A percentile compares a stretch with the other conserved stretches of the same genome.
These are phyloP conservation scores for Diarsia brunnea DNA, from an alignment of 2,888 invertebrate species.

Conservation along the genomic window DNA sequence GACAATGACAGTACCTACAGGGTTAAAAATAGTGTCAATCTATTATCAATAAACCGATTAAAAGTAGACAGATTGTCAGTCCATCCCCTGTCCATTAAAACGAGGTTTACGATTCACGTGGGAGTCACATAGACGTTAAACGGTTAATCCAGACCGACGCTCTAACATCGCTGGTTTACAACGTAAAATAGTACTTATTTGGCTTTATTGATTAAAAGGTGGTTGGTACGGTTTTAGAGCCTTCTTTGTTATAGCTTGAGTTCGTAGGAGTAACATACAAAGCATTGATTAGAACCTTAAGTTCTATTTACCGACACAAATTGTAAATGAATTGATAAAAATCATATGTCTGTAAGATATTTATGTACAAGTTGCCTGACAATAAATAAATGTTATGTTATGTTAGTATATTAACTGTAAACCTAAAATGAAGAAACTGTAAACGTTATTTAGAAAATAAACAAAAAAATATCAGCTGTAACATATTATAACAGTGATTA, in stretches of 20 bases:
- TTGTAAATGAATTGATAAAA: too few species aligned
- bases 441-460: background rate
- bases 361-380: too few species aligned
- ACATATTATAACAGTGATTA: too few species aligned
- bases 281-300: background rate
- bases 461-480: too few species aligned
- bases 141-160: conserved; percentile 37
- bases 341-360: too few species aligned
- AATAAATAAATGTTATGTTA: too few species aligned
- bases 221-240: background rate
- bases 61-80: conserved; percentile 13
- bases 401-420: background rate
- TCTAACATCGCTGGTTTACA: conserved; percentile 36
- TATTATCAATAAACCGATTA: background rate
- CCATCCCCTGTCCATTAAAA: conserved; percentile 1
- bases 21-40: too few species aligned
- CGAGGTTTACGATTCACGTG: conserved; percentile 40
- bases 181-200: conserved; percentile 33
- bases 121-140: conserved; percentile 25
- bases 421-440: background rate
- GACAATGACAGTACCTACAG: background rate
- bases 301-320: too few species aligned
- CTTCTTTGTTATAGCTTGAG: background rate
- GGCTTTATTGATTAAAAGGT: conserved; percentile 10
- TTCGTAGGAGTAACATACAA: background rate